Conservation (phyloP, 2,888 invertebrate species). For the Parasteatoda lunata region DNA sequence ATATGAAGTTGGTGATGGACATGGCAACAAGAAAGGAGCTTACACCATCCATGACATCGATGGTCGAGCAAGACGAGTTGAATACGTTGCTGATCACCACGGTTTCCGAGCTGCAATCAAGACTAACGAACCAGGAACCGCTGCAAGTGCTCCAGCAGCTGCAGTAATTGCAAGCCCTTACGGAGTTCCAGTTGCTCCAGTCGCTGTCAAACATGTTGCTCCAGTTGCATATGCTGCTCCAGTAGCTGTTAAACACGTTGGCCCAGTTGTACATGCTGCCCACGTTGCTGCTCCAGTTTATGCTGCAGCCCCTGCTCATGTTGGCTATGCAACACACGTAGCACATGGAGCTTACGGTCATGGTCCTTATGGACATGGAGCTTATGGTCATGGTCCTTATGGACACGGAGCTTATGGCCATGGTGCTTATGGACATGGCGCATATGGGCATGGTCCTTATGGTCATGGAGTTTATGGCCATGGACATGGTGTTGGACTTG, state of each 20-base stretch:
- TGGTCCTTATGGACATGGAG: constrained; percentile 31
- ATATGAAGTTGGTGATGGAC: constrained; percentile 68
- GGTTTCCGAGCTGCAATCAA: constrained; percentile 64
- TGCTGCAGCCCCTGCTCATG: constrained; percentile 46
- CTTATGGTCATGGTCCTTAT: constrained; percentile 41
- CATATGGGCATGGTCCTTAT: constrained; percentile 42
- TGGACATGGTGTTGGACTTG: constrained; percentile 4
- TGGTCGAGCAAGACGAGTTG: constrained; percentile 67
- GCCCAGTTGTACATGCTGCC: constrained; percentile 13
- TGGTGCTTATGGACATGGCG: constrained; percentile 39
- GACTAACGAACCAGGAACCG: constrained; percentile 68
- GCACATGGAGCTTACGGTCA: constrained; percentile 31
- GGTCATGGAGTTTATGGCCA: constrained; percentile 41
- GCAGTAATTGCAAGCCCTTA: constrained; percentile 60
- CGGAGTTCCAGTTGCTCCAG: constrained; percentile 44
- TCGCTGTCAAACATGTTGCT: constrained; percentile 47
- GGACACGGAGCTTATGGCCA: constrained; percentile 49
- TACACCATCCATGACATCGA: constrained; percentile 69
- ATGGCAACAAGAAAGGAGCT: constrained; percentile 69
- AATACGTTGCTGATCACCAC: constrained; percentile 66
- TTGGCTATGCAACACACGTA: constrained; percentile 10
- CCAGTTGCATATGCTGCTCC: constrained; percentile 47
- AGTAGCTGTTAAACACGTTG: constrained; percentile 1
- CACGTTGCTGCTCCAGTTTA: constrained; percentile 36
- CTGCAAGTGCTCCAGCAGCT: constrained; percentile 66